Evolutionary conservation across 2,113 vertebrate species (phyloP), one percentile per base, ranked within the genome.

Genomic region (Corydoras maculifer): DNA sequence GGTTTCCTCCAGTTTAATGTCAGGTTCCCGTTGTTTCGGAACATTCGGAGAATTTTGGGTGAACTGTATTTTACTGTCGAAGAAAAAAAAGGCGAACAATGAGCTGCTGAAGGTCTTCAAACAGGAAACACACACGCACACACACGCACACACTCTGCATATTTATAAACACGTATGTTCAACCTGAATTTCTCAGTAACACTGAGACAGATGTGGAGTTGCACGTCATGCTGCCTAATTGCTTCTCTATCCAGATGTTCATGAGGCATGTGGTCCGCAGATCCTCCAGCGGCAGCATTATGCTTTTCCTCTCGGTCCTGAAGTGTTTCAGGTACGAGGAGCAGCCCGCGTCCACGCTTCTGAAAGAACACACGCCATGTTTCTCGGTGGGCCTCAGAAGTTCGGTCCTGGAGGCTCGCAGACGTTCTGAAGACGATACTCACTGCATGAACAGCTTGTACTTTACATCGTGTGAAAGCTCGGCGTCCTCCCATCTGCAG

Each of bases 401-500:
- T 5, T 43, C 35, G 4, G 7, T 18, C 54, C 65, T 68, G 31
- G 14, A 68, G 11, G 35, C 35, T 43, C 35, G 7, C 2, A 43
- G 35, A 43, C 7, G 35, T 43, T 43, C 7, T 43, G 35, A 43
- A 43, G 35, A 43, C 14, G 12, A 73, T 66, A 80, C 82, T 86
- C 64, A 89, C 88, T 67, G 2, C 59, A 82, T 58, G 65, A 74
- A 58, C 53, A 91, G 69, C 0, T 58, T 70, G 66, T 79, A 88
- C 0, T 2, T 79, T 48, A 72, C 75, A 12, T 77, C 5, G 1
- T 55, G 68, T 9, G 73, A 48, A 11, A 43, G 66, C 0, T 63
- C 67, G 14, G 32, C 71, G 48, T 76, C 58, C 18, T 9, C 74
- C 90, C 90, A 91, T 77, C 86, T 73, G 70, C 90, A 90, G 0